phyloP scores from a whole-genome alignment of 92 coral and sea anemone species.

The Palythoa caribaeorum region DNA sequence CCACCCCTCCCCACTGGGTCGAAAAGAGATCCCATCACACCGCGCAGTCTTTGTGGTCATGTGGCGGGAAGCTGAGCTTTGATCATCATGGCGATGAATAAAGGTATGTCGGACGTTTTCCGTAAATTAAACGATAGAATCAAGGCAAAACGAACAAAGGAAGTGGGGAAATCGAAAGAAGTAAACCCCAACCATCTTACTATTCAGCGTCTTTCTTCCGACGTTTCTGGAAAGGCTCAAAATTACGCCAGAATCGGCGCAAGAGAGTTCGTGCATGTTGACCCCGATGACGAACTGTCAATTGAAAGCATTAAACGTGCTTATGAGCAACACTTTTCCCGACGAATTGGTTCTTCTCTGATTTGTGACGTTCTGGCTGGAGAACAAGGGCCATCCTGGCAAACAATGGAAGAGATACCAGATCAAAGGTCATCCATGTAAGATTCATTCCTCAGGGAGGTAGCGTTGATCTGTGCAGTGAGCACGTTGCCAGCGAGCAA shows the following conservation, averaged over 20 bases:
- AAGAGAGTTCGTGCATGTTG: constrained; percentile 2
- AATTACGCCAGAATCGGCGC: constrained; percentile 15
- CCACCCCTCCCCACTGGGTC: constrained; percentile 33
- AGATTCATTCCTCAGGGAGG: constrained; percentile 43
- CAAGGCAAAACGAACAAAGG: constrained; percentile 30
- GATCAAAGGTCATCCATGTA: constrained; percentile 46
- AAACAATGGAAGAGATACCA: constrained; percentile 53
- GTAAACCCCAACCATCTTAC: constrained; percentile 27
- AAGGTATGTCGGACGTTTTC: constrained; percentile 31
- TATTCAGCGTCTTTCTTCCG: constrained; percentile 30
- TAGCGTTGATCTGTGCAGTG: neutral
- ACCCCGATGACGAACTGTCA: constrained; percentile 48
- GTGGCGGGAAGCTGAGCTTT: constrained; percentile 24
- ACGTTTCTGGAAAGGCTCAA: constrained; percentile 14
- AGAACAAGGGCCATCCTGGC: constrained; percentile 63
- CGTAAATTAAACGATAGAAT: constrained; percentile 18
- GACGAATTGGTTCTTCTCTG: constrained; percentile 32
- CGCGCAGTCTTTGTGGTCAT: constrained; percentile 20
- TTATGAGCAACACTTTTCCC: constrained; percentile 52
- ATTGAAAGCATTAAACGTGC: constrained; percentile 52
- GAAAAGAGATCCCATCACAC: constrained; percentile 33
- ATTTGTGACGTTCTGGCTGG: constrained; percentile 60
- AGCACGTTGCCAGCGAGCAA: constrained; percentile 19
- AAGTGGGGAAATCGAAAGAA: constrained; percentile 27
- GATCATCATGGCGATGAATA: constrained; percentile 26